Conservation (phyloP, 2,113 vertebrate species). For the Murina feae region DNA sequence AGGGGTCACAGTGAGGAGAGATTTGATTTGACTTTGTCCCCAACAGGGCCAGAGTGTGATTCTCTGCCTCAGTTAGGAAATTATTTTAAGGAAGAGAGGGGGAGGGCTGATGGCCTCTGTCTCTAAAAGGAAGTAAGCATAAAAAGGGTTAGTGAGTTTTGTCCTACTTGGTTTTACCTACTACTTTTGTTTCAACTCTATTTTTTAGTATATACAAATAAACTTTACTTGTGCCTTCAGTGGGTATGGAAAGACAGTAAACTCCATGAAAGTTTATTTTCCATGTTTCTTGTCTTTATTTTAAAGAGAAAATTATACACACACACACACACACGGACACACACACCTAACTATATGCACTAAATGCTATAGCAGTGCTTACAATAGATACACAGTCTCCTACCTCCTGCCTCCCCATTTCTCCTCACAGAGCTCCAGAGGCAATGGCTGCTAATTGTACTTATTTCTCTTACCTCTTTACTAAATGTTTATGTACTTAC, state of each 20-base stretch:
- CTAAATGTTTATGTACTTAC: not conserved
- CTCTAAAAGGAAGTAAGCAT: not conserved
- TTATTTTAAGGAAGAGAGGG: not conserved
- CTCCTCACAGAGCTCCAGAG: not conserved
- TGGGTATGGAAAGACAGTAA: not conserved
- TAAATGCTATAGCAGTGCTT: not conserved
- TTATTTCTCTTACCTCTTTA: not conserved
- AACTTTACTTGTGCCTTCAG: not conserved
- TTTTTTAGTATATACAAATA: not conserved
- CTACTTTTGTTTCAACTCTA: not conserved
- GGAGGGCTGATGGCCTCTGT: not conserved
- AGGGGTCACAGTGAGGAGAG: not conserved
- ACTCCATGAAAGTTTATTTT: not conserved
- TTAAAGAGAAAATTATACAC: not conserved
- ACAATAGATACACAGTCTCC: no score
- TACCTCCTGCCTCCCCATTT: not conserved
- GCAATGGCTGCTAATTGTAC: not conserved
- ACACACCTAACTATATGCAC: fast-evolving
- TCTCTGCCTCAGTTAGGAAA: not conserved
- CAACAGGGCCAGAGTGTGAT: not conserved
- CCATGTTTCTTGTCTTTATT: not conserved
- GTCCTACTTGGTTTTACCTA: not conserved
- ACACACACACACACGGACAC: not conserved
- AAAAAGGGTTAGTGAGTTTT: not conserved
- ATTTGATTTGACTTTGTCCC: not conserved